A percentile compares a stretch with the other conserved stretches of the same genome.
phyloP scores from a whole-genome alignment of 64 coral and sea anemone genomes.

The Exaiptasia diaphana region DNA sequence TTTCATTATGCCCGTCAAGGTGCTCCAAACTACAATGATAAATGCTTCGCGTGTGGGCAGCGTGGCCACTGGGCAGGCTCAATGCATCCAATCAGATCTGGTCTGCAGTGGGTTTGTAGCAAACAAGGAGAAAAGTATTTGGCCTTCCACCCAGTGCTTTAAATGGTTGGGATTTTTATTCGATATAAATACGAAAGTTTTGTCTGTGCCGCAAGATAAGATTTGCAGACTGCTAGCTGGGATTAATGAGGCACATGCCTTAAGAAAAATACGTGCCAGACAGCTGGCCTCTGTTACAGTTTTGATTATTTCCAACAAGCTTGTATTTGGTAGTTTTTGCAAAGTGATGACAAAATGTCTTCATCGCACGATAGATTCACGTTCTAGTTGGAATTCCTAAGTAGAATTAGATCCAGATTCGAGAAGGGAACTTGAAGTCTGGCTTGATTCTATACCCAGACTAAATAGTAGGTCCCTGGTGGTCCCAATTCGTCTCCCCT shows the following conservation, averaged over 20 bases:
- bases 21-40: neutral
- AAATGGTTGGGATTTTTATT: conserved; percentile 5
- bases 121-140: conserved; percentile 41
- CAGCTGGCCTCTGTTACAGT: conserved; percentile 49
- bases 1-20: neutral
- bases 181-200: neutral
- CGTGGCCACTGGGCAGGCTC: neutral
- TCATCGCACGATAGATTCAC: conserved; percentile 14
- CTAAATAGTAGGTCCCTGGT: conserved; percentile 6
- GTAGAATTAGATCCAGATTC: neutral
- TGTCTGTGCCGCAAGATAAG: neutral
- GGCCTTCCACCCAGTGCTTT: neutral
- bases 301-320: conserved; percentile 39
- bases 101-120: conserved; percentile 11
- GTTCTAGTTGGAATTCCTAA: conserved; percentile 7
- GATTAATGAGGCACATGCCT: neutral
- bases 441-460: conserved; percentile 7
- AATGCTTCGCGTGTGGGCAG: conserved; percentile 23
- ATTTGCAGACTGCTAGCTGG: neutral
- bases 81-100: neutral
- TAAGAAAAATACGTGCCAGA: conserved; percentile 49
- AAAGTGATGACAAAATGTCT: conserved; percentile 58
- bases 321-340: conserved; percentile 67
- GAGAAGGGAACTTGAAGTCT: conserved; percentile 20
- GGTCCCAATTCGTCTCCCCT: neutral